Percentiles rank a stretch among this genome's conserved stretches.
Conservation (phyloP, 2,888 invertebrate genomes). For the Papilio elwesi region DNA sequence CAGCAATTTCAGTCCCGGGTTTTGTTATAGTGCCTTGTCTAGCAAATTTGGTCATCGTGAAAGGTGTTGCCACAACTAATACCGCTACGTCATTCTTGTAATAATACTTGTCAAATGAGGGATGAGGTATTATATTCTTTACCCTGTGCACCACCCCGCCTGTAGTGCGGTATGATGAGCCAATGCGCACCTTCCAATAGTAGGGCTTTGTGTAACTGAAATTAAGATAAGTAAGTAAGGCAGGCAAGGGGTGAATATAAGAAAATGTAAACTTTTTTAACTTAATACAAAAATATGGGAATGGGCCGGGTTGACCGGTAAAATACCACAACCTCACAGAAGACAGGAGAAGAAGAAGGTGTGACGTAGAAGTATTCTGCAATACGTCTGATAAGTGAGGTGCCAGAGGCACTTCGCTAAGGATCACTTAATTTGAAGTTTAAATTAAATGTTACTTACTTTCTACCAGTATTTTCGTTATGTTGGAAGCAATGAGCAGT, state of each 20-base stretch:
- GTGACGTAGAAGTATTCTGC: too few species aligned
- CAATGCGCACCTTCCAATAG: conserved; percentile 73
- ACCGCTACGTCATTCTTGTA: conserved; percentile 73
- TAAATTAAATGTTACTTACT: too few species aligned
- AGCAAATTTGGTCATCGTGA: conserved; percentile 61
- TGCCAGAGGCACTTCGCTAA: not conserved
- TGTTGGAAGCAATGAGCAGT: conserved; percentile 77
- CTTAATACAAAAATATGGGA: not conserved
- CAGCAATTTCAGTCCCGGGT: conserved; percentile 61
- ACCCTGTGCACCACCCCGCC: conserved; percentile 68
- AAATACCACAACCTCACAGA: too few species aligned
- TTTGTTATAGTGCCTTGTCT: conserved; percentile 71
- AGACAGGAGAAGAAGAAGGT: too few species aligned
- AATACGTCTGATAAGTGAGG: too few species aligned
- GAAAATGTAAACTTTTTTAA: not conserved
- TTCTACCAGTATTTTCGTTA: conserved; percentile 63
- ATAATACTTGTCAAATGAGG: conserved; percentile 64
- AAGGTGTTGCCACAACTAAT: conserved; percentile 59
- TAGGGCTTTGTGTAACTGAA: conserved; percentile 67
- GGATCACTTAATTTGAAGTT: too few species aligned
- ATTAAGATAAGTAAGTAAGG: conserved; percentile 32
- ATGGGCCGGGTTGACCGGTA: too few species aligned
- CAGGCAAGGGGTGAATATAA: too few species aligned
- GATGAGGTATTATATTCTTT: conserved; percentile 66
- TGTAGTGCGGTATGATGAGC: conserved; percentile 67